phyloP scores from a whole-genome alignment of 2,888 invertebrate species.

The Euspilapteryx auroguttella region DNA sequence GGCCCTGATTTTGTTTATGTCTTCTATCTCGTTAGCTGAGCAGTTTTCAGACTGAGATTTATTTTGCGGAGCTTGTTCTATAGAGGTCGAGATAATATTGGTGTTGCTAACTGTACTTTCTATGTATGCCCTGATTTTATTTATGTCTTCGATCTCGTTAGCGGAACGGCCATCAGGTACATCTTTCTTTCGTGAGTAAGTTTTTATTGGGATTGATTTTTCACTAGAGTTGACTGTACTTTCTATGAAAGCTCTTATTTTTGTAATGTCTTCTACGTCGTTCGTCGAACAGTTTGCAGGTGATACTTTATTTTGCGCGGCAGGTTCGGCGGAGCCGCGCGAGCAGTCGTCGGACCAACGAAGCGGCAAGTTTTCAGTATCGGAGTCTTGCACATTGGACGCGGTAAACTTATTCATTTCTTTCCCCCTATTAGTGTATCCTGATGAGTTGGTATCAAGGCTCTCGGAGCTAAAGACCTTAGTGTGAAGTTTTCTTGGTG shows the following conservation, averaged over 20 bases:
- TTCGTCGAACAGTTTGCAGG: too few relatives aligned
- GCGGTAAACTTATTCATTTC: slow-evolving; percentile 10
- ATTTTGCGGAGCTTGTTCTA: too few relatives aligned
- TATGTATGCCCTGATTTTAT: slow-evolving; percentile 39
- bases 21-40: slow-evolving; percentile 23
- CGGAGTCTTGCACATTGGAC: slow-evolving; percentile 22
- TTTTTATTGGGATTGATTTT: not conserved
- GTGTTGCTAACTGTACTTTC: slow-evolving; percentile 13
- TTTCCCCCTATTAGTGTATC: slow-evolving; percentile 13
- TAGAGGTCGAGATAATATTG: too few relatives aligned
- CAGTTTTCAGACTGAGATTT: too few relatives aligned
- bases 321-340: slow-evolving; percentile 24
- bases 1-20: slow-evolving; percentile 38
- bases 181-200: too few relatives aligned
- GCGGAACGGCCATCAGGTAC: too few relatives aligned
- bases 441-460: slow-evolving; percentile 23
- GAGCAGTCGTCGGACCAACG: slow-evolving; percentile 46
- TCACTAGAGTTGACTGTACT: slow-evolving; percentile 9
- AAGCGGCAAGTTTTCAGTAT: slow-evolving; percentile 28
- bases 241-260: slow-evolving; percentile 41
- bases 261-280: slow-evolving; percentile 34
- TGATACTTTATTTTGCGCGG: too few relatives aligned
- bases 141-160: slow-evolving; percentile 31
- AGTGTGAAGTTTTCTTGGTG: slow-evolving; percentile 42
- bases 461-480: slow-evolving; percentile 32